Evolutionary conservation across 2,888 invertebrate genomes (phyloP), one percentile per base, ranked within the genome.

Genomic region (Formica aserva): DNA sequence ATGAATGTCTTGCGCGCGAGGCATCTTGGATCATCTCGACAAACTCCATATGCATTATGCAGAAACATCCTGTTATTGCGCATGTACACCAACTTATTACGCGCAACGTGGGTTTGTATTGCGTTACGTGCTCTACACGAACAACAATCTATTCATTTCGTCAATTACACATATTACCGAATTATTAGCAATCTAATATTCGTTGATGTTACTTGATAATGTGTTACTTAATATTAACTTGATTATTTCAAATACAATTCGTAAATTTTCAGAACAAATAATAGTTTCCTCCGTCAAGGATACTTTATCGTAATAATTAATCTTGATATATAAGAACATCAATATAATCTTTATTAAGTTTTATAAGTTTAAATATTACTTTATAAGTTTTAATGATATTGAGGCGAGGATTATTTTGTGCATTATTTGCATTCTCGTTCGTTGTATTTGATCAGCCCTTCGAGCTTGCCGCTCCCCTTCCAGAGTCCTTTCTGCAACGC

Each of bases 381-480:
- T 35, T 35, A 35, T 6, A 35, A 35, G 6, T 35, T 35, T 35
- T 35, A 32, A 35, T 62, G 62, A 45, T 71, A 75, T 72, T 83
- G 26, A 22, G 35, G 4, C 26, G 18, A 48, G 13, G 22, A 29
- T 62, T 77, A 29, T 67, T 83, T 60, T 60, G 48, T 38, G 18
- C 35, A 67, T 62, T 78, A 41, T 63, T 69, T 60, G 41, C 63
- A 69, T 75, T 41, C 76, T 60, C 60, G 76, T 63, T 57, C 22
- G 45, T 75, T 75, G 65, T 65, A 82, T 74, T 45, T 75, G 45
- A 82, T 75, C 75, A 57, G 32, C 76, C 76, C 66, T 76, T 82
- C 48, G 76, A 38, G 82, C 48, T 48, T 55, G 60, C 45, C 45
- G 32, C 67, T 65, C 3, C 65, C 63, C 74, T 45, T 60, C 35